Evolutionary conservation across 1,140 invertebrate genomes (phyloP).

Genomic region (Trichonephila clavipes): DNA sequence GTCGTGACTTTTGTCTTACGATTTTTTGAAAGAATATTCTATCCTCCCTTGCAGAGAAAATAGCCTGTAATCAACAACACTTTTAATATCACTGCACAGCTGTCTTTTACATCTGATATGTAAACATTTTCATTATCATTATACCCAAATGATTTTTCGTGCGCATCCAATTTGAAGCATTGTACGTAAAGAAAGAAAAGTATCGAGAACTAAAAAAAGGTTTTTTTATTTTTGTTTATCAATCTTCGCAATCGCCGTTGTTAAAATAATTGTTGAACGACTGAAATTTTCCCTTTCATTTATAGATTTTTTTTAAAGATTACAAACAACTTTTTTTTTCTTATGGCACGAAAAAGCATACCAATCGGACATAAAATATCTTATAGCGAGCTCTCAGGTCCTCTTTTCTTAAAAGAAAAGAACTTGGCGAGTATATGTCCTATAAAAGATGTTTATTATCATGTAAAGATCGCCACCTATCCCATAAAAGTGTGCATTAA

Average conservation of each 20-base stretch:
- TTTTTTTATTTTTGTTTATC: too few species aligned
- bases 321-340: too few species aligned
- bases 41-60: neutral
- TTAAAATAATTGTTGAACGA: too few species aligned
- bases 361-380: too few species aligned
- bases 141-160: neutral
- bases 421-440: neutral
- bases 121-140: neutral
- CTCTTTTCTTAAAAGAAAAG: neutral
- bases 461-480: neutral
- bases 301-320: too few species aligned
- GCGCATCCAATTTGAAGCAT: neutral
- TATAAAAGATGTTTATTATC: neutral
- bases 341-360: too few species aligned
- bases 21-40: neutral
- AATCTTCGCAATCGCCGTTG: too few species aligned
- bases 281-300: too few species aligned
- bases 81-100: neutral
- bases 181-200: neutral
- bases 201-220: neutral
- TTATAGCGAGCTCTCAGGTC: neutral
- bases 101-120: neutral
- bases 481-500: neutral
- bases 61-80: neutral
- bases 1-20: neutral